Evolutionary conservation across 92 coral and sea anemone species (phyloP).

Genomic region (Bergia sp.): DNA sequence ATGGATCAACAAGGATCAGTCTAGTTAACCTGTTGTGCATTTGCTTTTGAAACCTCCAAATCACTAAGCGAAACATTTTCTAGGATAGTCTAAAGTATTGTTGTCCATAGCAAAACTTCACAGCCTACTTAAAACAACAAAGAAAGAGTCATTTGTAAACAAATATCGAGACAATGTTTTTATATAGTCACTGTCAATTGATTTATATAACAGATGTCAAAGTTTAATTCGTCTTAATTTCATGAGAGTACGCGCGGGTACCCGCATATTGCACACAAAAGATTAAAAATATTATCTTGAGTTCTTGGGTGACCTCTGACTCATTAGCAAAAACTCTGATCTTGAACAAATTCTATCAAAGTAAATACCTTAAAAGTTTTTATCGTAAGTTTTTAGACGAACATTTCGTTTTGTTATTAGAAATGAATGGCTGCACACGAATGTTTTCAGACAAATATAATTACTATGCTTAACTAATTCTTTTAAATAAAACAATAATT

Average conservation of each 20-base stretch:
- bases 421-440: background rate
- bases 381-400: background rate
- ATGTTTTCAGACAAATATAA: background rate
- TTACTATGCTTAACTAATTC: slow-evolving; percentile 10
- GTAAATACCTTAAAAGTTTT: background rate
- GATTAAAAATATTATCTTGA: background rate
- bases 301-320: slow-evolving; percentile 15
- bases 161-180: background rate
- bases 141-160: background rate
- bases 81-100: no score
- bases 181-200: slow-evolving; percentile 13
- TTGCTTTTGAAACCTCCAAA: background rate
- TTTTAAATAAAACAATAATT: background rate
- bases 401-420: background rate
- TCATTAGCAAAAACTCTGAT: background rate
- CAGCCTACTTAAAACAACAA: background rate
- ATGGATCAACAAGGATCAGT: background rate
- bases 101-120: background rate
- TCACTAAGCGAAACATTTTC: background rate
- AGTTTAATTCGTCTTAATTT: background rate
- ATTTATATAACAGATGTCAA: slow-evolving; percentile 13
- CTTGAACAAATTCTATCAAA: background rate
- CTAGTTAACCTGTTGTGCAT: background rate
- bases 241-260: background rate
- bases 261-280: background rate